Evolutionary conservation across 2,113 vertebrate genomes (phyloP).

Genomic region (Protobothrops mucrosquamatus): DNA sequence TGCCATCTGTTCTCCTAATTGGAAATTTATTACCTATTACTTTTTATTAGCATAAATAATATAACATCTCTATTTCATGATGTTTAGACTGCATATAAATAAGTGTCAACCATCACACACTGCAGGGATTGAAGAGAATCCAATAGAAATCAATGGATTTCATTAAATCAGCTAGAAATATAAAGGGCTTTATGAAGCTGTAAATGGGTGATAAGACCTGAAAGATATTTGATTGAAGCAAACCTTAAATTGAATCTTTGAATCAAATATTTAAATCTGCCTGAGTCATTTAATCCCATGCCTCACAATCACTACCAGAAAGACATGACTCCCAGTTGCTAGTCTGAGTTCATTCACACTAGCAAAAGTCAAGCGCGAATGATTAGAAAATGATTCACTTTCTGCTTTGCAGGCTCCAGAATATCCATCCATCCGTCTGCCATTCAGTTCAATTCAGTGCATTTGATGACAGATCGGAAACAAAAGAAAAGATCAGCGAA

Average conservation of each 20-base stretch:
- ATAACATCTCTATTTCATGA: conserved; percentile 66
- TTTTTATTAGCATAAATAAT: conserved; percentile 72
- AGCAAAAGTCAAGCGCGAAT: neutral
- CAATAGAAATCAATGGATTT: conserved; percentile 66
- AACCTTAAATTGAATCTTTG: neutral
- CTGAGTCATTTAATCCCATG: neutral
- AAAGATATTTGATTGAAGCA: neutral
- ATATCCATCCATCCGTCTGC: neutral
- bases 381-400: neutral
- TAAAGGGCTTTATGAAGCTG: neutral
- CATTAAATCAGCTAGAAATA: conserved; percentile 53
- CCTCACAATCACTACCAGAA: neutral
- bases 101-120: conserved; percentile 65
- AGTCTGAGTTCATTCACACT: neutral
- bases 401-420: neutral
- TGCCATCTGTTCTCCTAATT: conserved; percentile 64
- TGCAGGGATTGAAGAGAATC: conserved; percentile 61
- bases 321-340: neutral
- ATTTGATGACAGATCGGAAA: neutral
- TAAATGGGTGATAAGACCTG: neutral
- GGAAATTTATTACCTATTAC: conserved; percentile 65
- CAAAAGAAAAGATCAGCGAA: neutral
- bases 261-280: neutral
- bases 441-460: neutral
- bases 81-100: conserved; percentile 69